Evolutionary conservation across 2,797 vertebrate species (phyloP), one percentile per base, ranked within the genome.

Genomic region (Rhodeus uyekii): DNA sequence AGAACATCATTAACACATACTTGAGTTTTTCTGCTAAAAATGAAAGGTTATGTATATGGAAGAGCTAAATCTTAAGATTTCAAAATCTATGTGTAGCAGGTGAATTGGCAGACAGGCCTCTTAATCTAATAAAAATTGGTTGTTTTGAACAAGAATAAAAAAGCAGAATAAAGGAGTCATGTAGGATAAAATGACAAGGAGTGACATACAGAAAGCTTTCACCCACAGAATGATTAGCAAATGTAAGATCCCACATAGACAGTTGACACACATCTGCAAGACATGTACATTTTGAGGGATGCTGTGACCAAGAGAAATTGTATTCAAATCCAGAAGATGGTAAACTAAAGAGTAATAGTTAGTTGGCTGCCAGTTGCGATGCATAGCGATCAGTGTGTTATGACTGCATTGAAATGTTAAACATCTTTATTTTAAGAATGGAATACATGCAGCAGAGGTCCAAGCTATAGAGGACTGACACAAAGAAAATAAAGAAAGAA

Each of bases 401-500:
- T 76, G 78, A 82, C 80, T 81, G 55, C 82, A 86, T 19, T 76
- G 73, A 76, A 78, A 78, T 69, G 61, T 78, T 29, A 69, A 68
- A 48, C 64, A 69, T 76, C 32, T 76, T 63, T 75, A 74, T 80
- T 84, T 67, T 81, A 80, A 75, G 58, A 76, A 76, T 75, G 73
- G 10, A 82, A 80, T 80, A 80, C 84, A 87, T 87, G 84, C 86
- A 86, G 84, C 42, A 85, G 29, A 58, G 27, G 72, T 84, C 82
- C 64, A 76, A 69, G 50, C n/a, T 68, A 61, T 34, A 76, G 50
- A 39, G 71, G 48, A 44, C 61, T 65, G 46, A 68, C 63, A 76
- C 3, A 48, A 27, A 74, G 6, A 48, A 69, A 53, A 69, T 63
- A 61, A 48, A 76, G 19, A 76, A 29, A 78, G 14, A 69, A 24